Evolutionary conservation across 2,797 vertebrate species (phyloP), one percentile per base, ranked within the genome.

Genomic region (Cryptoblepharus egeriae): DNA sequence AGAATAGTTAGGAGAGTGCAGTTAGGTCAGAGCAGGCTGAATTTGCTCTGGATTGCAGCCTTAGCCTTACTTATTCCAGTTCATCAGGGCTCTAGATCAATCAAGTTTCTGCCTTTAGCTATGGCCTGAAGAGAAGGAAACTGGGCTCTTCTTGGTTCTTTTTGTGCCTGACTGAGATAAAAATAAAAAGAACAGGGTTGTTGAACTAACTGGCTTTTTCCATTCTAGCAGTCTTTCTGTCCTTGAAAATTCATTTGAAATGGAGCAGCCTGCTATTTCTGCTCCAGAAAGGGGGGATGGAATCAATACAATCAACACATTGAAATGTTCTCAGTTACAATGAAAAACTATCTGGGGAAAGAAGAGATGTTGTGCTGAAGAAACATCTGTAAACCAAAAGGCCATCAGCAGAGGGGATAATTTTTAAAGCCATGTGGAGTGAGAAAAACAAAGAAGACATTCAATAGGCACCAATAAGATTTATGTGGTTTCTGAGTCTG

Each of bases 231-330:
- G 82, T 84, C 82, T 84, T 84, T 84, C 79, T 74, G 82, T 79
- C 82, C 82, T 84, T 84, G 70, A 84, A 84, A 84, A 79, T 84
- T 84, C 76, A 79, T 84, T 84, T 74, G 63, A 84, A 84, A 84
- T 84, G 77, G 70, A 74, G 70, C 76, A 68, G 69, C 24, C 70
- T 79, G 82, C 82, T 84, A 84, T 84, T 84, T 84, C 82, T 74
- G 82, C 76, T 79, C 78, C 55, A 79, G 67, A 84, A 74, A 70
- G 71, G 65, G 57, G 24, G n/a, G 49, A 42, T 4, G n/a, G 11
- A 15, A 84, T 84, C 82, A 77, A 84, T 84, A 84, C 76, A 79
- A 84, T 84, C 76, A 79, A 73, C 82, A 79, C 30, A 15, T 68
- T 84, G 58, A 84, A 79, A 79, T 84, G 82, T 68, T 84, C 82